Evolutionary conservation across 2,797 vertebrate species (phyloP), one percentile per base, ranked within the genome.

Genomic region (Tapirus indicus): DNA sequence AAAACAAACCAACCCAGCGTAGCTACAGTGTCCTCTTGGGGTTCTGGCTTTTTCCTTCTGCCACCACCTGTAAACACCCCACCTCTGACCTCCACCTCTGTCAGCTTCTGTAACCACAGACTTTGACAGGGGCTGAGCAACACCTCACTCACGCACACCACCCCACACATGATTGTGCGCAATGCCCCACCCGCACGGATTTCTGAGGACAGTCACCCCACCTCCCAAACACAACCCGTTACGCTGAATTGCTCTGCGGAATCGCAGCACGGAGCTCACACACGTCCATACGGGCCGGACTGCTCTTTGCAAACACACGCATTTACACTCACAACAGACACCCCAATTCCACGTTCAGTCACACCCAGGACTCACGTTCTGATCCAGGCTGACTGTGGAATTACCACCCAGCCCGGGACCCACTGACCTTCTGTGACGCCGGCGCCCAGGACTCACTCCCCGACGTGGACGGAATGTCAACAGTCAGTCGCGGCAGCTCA

Each of bases 41-140:
- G 66, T n/a, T 38, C 89, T 6, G 62, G 66, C 82, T 82, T 89
- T 83, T 85, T 72, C 64, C 93, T 89, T 82, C 71, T 6, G 25
- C 60, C 49, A 32, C 95, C 95, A 97, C 95, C 95, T 93, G 92
- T 94, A 92, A 92, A 95, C 96, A 96, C 25, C 62, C 60, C 64
- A 78, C 58, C 88, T 93, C 88, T 56, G 94, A 96, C 96, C 79
- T 95, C 91, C 56, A 60, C 38, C 69, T 54, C 10, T 1, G 79
- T 69, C 88, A 74, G 94, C 29, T 38, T 62, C 88, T 84, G 74
- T 20, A 32, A 20, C 25, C 54, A 58, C 64, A 92, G 77, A 91
- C 92, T 91, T 71, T n/a, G 41, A 75, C 64, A 9, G 52, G 64
- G 29, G 20, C 87, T 83, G 77, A 79, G 84, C 85, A 66, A 79